Conservation (phyloP, 1,140 invertebrate species). For the Drosophila kepulauana region DNA sequence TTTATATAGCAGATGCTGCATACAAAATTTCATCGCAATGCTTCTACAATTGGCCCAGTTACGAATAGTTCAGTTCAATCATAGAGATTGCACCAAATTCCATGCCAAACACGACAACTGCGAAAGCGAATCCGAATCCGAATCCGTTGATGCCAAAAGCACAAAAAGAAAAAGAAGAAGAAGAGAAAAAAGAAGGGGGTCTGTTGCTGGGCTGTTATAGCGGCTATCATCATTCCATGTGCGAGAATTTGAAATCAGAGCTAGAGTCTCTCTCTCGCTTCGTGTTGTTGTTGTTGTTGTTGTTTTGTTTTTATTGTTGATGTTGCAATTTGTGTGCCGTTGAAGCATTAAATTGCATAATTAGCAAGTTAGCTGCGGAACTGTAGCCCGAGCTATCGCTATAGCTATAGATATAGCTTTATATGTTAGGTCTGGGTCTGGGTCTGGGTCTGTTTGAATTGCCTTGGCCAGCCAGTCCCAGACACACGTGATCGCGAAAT, state of each 20-base stretch:
- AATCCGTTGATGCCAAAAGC: slow-evolving; percentile 15
- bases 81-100: slow-evolving; percentile 28
- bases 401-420: background rate
- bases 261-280: slow-evolving; percentile 3
- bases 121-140: slow-evolving; percentile 33
- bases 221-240: slow-evolving; percentile 37
- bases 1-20: background rate
- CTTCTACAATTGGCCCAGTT: slow-evolving; percentile 37
- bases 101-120: slow-evolving; percentile 16
- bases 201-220: slow-evolving; percentile 18
- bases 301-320: slow-evolving; percentile 35
- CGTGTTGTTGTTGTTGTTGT: slow-evolving; percentile 7
- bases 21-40: slow-evolving; percentile 12
- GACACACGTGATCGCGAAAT: slow-evolving; percentile 73
- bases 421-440: slow-evolving; percentile 15
- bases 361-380: slow-evolving; percentile 59
- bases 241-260: slow-evolving; percentile 52
- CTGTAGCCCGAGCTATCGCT: slow-evolving; percentile 13
- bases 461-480: slow-evolving; percentile 14
- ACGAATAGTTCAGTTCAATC: slow-evolving; percentile 9
- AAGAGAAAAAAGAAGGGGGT: background rate
- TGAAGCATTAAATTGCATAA: slow-evolving; percentile 70
- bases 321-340: slow-evolving; percentile 52
- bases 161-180: background rate
- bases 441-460: slow-evolving; percentile 25